Conservation (phyloP, 2,113 vertebrate genomes). For the Eptatretus burgeri region DNA sequence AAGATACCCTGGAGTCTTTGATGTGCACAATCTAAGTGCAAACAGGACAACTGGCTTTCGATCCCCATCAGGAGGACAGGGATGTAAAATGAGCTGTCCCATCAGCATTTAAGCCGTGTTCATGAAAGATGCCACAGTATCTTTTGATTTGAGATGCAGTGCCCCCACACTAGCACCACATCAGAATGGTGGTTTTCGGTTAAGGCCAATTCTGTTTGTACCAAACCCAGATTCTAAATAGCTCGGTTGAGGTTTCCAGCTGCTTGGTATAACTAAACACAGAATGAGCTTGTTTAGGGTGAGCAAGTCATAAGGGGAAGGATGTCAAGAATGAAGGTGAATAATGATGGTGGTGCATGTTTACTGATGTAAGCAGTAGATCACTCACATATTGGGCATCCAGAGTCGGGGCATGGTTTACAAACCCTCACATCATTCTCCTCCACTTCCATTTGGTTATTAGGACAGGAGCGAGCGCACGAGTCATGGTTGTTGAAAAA, state of each 20-base stretch:
- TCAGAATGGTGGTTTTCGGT: too few species aligned
- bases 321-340: neutral
- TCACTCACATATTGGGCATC: neutral
- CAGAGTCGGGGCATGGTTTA: neutral
- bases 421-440: constrained; percentile 2
- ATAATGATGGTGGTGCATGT: neutral
- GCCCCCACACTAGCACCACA: too few species aligned
- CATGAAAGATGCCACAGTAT: too few species aligned
- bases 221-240: neutral
- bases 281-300: neutral
- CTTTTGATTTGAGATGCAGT: too few species aligned
- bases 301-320: neutral
- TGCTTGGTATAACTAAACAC: neutral
- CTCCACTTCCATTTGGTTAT: constrained; percentile 1
- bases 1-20: too few species aligned
- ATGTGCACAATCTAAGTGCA: too few species aligned
- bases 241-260: neutral
- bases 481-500: neutral
- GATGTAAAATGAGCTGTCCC: too few species aligned
- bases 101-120: too few species aligned
- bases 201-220: neutral
- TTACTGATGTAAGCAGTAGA: too few species aligned
- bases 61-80: too few species aligned
- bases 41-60: too few species aligned
- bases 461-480: constrained; percentile 2